These are phyloP conservation scores for Triplophysa bombifrons DNA, from an alignment of 2,797 vertebrate genomes.

Conservation along the genomic window DNA sequence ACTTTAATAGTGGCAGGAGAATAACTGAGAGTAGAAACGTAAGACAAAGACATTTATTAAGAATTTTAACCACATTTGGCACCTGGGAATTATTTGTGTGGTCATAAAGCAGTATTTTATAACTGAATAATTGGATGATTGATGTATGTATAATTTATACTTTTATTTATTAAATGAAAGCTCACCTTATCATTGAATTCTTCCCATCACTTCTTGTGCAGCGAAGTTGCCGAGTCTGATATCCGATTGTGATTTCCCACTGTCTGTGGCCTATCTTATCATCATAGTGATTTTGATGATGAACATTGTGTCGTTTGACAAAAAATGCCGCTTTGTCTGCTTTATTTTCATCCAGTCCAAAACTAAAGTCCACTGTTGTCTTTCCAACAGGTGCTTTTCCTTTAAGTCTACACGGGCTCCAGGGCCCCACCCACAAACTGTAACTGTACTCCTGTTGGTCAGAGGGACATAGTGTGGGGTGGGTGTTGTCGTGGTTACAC, in stretches of 20 bases:
- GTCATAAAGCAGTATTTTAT: background rate
- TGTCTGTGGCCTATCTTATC: constrained; percentile 53
- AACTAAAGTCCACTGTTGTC: constrained; percentile 77
- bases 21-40: too few relatives aligned
- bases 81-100: background rate
- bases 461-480: constrained; percentile 71
- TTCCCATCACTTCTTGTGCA: constrained; percentile 81
- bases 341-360: constrained; percentile 68
- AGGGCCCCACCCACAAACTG: constrained; percentile 80
- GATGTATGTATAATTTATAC: background rate
- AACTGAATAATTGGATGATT: background rate
- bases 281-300: constrained; percentile 37
- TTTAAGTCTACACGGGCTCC: constrained; percentile 77
- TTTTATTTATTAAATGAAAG: background rate
- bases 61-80: too few relatives aligned
- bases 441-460: constrained; percentile 78
- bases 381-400: constrained; percentile 70
- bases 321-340: constrained; percentile 11
- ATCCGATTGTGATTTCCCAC: constrained; percentile 74
- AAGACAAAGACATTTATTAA: too few relatives aligned
- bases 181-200: constrained; percentile 79
- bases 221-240: constrained; percentile 78
- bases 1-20: too few relatives aligned
- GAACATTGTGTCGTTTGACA: constrained; percentile 35
- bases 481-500: constrained; percentile 65